phyloP scores from a whole-genome alignment of 2,797 vertebrate genomes.

The Diplodus puntazzo region DNA sequence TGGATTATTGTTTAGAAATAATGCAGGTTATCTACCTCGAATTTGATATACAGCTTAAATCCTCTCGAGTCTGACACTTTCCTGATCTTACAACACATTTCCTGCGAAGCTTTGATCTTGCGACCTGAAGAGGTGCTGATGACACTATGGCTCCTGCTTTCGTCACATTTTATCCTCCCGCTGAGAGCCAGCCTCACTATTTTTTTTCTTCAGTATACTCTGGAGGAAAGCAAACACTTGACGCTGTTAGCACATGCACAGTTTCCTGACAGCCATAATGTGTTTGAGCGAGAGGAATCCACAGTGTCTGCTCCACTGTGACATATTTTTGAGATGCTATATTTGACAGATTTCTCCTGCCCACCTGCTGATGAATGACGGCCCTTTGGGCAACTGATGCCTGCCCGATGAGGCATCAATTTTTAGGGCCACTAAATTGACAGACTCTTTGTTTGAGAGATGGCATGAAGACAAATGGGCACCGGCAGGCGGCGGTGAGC shows the following conservation, averaged over 20 bases:
- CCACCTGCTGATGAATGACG: conserved; percentile 77
- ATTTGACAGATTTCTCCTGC: conserved; percentile 77
- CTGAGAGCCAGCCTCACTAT: conserved; percentile 10
- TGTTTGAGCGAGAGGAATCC: conserved; percentile 56
- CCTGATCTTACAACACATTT: conserved; percentile 1
- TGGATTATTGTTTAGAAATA: conserved; percentile 11
- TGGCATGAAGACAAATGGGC: conserved; percentile 61
- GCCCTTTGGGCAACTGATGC: conserved; percentile 60
- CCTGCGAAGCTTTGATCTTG: conserved; percentile 11
- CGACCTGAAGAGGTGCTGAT: conserved; percentile 5
- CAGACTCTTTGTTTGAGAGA: conserved; percentile 64
- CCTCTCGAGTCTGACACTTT: background rate
- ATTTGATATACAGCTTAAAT: background rate
- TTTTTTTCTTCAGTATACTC: background rate
- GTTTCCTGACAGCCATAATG: conserved; percentile 41
- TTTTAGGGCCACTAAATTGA: conserved; percentile 56
- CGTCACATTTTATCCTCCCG: conserved; percentile 13
- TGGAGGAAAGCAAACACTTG: conserved; percentile 30
- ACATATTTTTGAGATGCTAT: conserved; percentile 62
- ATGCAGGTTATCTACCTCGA: background rate
- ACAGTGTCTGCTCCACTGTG: conserved; percentile 55
- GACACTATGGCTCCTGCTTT: conserved; percentile 16
- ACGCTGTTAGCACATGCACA: conserved; percentile 39
- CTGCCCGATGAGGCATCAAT: conserved; percentile 59
- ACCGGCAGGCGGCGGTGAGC: conserved; percentile 46